Base-by-base conservation (phyloP, 2,113 vertebrate genomes). In the Neomonachus schauinslandi region DNA sequence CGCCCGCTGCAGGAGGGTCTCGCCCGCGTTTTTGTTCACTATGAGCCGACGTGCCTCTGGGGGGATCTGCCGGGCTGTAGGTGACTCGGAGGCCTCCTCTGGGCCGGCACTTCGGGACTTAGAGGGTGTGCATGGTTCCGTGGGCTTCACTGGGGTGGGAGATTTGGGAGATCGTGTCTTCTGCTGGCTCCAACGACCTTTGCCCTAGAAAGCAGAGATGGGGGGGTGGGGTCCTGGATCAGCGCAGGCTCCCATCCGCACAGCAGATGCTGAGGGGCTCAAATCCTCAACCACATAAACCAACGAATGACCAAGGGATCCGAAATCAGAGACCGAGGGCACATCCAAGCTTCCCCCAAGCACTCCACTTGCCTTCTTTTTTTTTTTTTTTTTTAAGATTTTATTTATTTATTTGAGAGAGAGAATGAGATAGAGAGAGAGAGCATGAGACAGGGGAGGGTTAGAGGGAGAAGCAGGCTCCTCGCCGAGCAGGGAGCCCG, bases 1-100 rank as follows among this genome's bases (percentile, higher is more conserved):
- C 0, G 99, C 99, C 55, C 99, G 99, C 96, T 99, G 99, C 96
- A 99, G 98, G 71, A 99, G 98, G 0, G 99, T 99, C 98, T 99
- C 99, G 4, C 99, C 99, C 0, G 99, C 99, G 0, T 99, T 99
- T 98, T 99, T 99, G 98, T 99, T 99, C 83, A 99, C 99, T 0
- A 99, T 99, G 97, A 99, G 99, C 67, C 99, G 99, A 16, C 99
- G 99, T 28, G 99, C 99, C 94, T 99, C 99, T 0, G 99, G 99
- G 59, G 99, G 99, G 92, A 99, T 84, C 0, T 98, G 99, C 76
- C 99, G 99, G 80, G 98, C 98, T 1, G 96, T 46, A 0, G 99
- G 99, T 21, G 98, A 92, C 76, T 99, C 99, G 0, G 98, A 98
- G 57, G 98, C 86, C 71, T 98, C 98, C 86, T 98, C 98, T 22